Evolutionary conservation across 2,797 vertebrate genomes (phyloP).

Genomic region (Harpagifer antarcticus): DNA sequence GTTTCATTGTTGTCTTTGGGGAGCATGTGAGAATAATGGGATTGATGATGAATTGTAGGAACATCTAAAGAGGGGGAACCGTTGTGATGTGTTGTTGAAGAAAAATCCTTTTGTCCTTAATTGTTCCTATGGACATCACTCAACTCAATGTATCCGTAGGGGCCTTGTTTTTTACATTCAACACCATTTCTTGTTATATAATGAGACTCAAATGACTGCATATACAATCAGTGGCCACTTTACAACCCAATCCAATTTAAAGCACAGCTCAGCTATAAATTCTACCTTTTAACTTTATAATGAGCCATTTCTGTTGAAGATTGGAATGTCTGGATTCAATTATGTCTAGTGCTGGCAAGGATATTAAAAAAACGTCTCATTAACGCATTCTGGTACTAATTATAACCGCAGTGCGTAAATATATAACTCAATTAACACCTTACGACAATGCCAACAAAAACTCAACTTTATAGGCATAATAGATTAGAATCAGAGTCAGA

Average conservation of each 20-base stretch:
- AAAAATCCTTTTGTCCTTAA: neutral
- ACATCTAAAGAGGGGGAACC: neutral
- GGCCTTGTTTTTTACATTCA: neutral
- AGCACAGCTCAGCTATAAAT: neutral
- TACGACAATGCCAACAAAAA: neutral
- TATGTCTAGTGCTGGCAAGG: neutral
- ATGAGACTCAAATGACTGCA: neutral
- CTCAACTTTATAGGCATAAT: neutral
- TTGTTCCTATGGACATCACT: constrained; percentile 6
- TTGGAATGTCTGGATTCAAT: neutral
- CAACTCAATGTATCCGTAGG: neutral
- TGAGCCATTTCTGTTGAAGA: neutral
- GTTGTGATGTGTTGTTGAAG: neutral
- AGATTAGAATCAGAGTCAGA: too few species aligned
- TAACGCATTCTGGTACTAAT: neutral
- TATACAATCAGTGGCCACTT: neutral
- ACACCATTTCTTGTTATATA: neutral
- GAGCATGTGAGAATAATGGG: neutral
- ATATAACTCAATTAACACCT: neutral
- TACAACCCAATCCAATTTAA: neutral
- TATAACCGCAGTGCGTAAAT: neutral
- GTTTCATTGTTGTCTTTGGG: constrained; percentile 12
- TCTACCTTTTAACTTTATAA: neutral
- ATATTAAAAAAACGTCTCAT: neutral
- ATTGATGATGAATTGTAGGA: neutral